Conservation (phyloP, 2,797 vertebrate genomes). For the Pipistrellus kuhlii region DNA sequence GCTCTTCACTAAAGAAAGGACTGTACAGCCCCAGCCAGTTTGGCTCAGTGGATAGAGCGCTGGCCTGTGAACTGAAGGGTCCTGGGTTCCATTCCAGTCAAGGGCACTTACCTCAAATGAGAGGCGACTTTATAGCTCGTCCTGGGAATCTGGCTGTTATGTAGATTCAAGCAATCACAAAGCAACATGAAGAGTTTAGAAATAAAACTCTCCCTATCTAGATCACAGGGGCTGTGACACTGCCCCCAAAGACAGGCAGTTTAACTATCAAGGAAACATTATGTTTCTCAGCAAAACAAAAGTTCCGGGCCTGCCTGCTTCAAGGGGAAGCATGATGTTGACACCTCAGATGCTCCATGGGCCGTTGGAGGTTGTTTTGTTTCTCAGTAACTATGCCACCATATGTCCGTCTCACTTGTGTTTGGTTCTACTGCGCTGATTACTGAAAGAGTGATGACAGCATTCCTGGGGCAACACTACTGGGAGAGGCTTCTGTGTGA, state of each 20-base stretch:
- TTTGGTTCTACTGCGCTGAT: background rate
- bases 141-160: background rate
- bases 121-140: background rate
- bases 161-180: conserved; percentile 32
- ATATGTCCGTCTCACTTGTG: background rate
- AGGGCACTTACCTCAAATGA: background rate
- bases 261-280: background rate
- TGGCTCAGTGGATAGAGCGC: too few species aligned
- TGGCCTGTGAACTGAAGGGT: too few species aligned
- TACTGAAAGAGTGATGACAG: background rate
- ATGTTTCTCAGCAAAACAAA: conserved; percentile 12
- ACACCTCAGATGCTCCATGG: too few species aligned
- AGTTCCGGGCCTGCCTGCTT: background rate
- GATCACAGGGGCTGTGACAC: background rate
- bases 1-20: background rate
- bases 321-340: background rate
- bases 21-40: background rate
- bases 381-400: background rate
- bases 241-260: background rate
- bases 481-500: background rate
- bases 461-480: background rate
- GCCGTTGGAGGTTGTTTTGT: background rate
- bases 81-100: too few species aligned
- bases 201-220: background rate
- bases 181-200: background rate